These are phyloP conservation scores for Hydropsyche tenuis DNA, from an alignment of 1,140 invertebrate genomes.

Conservation along the genomic window DNA sequence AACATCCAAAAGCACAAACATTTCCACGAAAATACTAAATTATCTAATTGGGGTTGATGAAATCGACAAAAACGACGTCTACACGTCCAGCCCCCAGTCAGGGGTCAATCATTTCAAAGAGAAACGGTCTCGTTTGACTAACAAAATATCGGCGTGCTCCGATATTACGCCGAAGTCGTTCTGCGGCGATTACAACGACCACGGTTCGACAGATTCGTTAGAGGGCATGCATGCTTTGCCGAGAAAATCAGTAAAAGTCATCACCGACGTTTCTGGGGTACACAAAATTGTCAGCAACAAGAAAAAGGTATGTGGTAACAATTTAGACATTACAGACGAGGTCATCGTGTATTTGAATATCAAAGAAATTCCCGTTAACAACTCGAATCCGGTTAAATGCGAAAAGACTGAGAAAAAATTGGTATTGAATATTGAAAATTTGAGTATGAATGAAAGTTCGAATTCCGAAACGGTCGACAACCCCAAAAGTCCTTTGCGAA, in stretches of 20 bases:
- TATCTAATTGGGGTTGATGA: conserved; percentile 52
- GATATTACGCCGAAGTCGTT: conserved; percentile 44
- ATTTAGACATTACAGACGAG: conserved; percentile 50
- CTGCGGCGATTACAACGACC: conserved; percentile 52
- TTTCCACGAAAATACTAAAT: conserved; percentile 55
- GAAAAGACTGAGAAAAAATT: conserved; percentile 48
- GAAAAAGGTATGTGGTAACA: conserved; percentile 49
- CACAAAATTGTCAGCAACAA: conserved; percentile 52
- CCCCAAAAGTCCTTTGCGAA: conserved; percentile 57
- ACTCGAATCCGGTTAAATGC: neutral
- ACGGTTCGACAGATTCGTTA: conserved; percentile 53
- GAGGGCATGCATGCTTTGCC: conserved; percentile 55
- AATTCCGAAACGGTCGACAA: conserved; percentile 42
- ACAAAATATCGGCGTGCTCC: conserved; percentile 47
- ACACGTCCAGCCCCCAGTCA: conserved; percentile 31
- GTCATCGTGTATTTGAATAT: conserved; percentile 54
- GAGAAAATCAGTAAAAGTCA: conserved; percentile 64
- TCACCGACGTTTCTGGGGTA: conserved; percentile 58
- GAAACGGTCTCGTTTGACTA: conserved; percentile 41
- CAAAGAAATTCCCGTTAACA: conserved; percentile 48
- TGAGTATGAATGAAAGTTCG: conserved; percentile 49
- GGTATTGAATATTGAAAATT: conserved; percentile 37
- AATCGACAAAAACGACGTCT: conserved; percentile 45
- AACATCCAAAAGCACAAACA: conserved; percentile 57
- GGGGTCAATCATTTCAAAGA: conserved; percentile 42